Conservation (phyloP, 1,140 invertebrate species). For the Planococcus citri region DNA sequence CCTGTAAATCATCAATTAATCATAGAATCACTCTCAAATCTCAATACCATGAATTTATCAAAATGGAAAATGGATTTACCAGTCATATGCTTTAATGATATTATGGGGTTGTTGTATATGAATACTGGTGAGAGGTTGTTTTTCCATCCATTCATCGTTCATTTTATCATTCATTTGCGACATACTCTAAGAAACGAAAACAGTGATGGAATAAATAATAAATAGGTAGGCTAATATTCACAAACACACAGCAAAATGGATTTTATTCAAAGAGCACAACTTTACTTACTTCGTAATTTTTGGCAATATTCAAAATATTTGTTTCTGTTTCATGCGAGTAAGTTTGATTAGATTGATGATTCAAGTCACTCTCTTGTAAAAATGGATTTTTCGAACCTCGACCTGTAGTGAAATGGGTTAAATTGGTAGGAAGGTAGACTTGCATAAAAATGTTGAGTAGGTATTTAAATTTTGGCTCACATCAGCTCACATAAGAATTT, state of each 20-base stretch:
- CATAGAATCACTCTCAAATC: too few relatives aligned
- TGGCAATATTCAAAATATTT: neutral
- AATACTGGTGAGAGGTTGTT: conserved; percentile 2
- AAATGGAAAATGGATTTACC: too few relatives aligned
- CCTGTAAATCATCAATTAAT: too few relatives aligned
- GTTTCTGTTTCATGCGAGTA: neutral
- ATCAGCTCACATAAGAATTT: too few relatives aligned
- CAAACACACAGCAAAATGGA: too few relatives aligned
- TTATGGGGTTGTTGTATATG: conserved; percentile 13
- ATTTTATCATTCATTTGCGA: neutral
- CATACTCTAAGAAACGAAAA: neutral
- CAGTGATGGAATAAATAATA: neutral
- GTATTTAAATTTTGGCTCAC: too few relatives aligned
- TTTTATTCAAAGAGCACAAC: too few relatives aligned
- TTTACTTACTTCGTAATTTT: conserved; percentile 4
- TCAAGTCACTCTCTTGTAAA: neutral
- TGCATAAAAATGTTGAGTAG: too few relatives aligned
- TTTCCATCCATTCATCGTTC: neutral
- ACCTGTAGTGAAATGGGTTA: neutral
- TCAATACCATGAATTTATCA: too few relatives aligned
- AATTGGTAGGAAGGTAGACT: too few relatives aligned
- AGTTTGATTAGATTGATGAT: neutral
- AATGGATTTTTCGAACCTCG: conserved; percentile 10
- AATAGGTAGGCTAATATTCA: neutral
- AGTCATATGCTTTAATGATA: neutral